A percentile compares a stretch with the other conserved stretches of the same genome.
Conservation (phyloP, 2,113 vertebrate species). For the Lichenostomus cassidix region DNA sequence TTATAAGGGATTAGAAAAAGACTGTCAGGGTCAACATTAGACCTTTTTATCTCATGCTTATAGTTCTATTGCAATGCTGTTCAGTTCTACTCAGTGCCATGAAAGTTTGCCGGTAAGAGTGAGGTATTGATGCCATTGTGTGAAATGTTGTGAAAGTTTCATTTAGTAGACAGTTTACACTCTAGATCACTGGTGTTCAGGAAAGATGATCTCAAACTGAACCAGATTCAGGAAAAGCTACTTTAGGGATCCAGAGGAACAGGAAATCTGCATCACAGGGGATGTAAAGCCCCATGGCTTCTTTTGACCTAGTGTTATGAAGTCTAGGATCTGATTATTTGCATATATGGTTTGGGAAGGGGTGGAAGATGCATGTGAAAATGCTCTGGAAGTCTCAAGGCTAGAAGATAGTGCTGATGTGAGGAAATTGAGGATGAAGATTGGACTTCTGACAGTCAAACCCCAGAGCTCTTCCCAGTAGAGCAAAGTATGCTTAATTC, state of each 20-base stretch:
- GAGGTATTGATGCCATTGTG: not conserved
- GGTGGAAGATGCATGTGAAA: not conserved
- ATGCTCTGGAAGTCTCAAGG: not conserved
- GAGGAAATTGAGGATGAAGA: not conserved
- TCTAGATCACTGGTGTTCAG: not conserved
- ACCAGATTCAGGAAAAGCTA: not conserved
- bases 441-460: not conserved
- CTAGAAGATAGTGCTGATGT: not conserved
- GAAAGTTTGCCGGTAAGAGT: not conserved
- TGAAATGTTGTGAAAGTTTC: not conserved
- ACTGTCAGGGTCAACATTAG: not conserved
- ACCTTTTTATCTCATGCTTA: not conserved
- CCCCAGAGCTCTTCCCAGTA: not conserved
- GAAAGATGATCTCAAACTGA: not conserved
- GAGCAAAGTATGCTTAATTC: not conserved
- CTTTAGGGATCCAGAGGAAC: not conserved
- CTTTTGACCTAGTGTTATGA: not conserved
- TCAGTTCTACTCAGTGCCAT: not conserved
- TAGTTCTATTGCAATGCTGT: not conserved
- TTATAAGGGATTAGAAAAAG: not conserved
- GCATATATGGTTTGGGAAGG: fast-evolving
- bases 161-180: not conserved
- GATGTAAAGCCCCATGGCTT: not conserved
- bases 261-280: not conserved
- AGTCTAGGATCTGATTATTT: not conserved